Evolutionary conservation across 2,113 vertebrate species (phyloP).

Genomic region (Loxodonta africana): DNA sequence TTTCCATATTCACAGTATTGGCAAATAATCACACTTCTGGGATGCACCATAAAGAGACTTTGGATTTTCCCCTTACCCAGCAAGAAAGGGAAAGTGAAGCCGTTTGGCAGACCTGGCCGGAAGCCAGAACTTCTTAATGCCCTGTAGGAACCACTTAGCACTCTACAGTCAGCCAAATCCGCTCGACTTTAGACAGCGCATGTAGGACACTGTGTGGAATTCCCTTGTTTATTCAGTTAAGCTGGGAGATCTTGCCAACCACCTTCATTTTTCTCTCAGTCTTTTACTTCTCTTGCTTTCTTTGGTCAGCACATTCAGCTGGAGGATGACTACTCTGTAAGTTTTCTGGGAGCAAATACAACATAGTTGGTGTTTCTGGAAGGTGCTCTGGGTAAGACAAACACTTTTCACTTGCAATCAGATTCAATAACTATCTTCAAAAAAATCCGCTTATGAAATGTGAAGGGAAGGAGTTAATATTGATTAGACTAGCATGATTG

Average conservation of each 20-base stretch:
- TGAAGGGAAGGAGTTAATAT: background rate
- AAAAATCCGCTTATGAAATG: background rate
- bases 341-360: constrained; percentile 29
- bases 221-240: background rate
- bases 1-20: background rate
- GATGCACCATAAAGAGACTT: background rate
- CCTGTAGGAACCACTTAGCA: constrained; percentile 27
- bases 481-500: background rate
- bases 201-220: background rate
- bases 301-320: background rate
- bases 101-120: constrained; percentile 12
- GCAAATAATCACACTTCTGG: background rate
- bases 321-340: background rate
- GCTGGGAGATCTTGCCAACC: background rate
- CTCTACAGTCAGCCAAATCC: constrained; percentile 19
- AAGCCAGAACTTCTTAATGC: background rate
- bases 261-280: background rate
- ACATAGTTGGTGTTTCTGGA: constrained; percentile 6
- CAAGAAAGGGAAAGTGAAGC: constrained; percentile 8
- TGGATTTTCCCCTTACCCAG: background rate
- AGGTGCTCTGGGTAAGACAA: constrained; percentile 1
- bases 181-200: background rate
- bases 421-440: background rate
- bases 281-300: background rate
- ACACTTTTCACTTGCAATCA: constrained; percentile 28